Conservation (phyloP, 1,140 invertebrate genomes). For the Drosophila obscura region DNA sequence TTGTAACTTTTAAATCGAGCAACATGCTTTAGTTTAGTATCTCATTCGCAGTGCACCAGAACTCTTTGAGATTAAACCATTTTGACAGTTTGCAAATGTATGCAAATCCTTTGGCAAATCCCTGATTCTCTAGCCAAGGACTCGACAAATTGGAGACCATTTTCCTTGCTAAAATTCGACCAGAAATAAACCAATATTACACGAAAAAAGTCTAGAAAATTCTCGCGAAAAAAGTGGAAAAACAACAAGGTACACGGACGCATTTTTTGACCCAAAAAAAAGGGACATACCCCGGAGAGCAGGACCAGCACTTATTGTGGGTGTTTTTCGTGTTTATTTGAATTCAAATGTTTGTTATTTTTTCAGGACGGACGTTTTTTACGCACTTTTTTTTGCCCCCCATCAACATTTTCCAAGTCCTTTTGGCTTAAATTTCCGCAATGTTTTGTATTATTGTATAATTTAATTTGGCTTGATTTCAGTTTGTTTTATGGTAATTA, state of each 20-base stretch:
- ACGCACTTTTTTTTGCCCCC: slow-evolving; percentile 16
- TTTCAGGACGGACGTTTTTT: slow-evolving; percentile 33
- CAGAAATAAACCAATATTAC: slow-evolving; percentile 42
- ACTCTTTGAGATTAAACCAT: slow-evolving; percentile 32
- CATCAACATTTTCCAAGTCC: slow-evolving; percentile 35
- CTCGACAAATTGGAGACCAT: slow-evolving; percentile 36
- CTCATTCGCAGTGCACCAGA: slow-evolving; percentile 10
- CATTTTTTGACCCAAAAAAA: slow-evolving; percentile 78
- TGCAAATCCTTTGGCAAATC: slow-evolving; percentile 34
- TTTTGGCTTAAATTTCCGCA: slow-evolving; percentile 3
- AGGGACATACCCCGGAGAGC: slow-evolving; percentile 37
- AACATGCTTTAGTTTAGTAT: not conserved
- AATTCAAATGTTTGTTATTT: slow-evolving; percentile 80
- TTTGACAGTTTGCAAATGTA: slow-evolving; percentile 28
- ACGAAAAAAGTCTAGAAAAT: slow-evolving; percentile 31
- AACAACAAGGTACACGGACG: slow-evolving; percentile 50
- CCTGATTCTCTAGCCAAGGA: slow-evolving; percentile 40
- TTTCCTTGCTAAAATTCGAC: slow-evolving; percentile 34
- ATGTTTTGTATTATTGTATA: slow-evolving; percentile 28
- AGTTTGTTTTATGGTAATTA: slow-evolving; percentile 55
- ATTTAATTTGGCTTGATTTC: slow-evolving; percentile 39
- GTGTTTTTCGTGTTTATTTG: slow-evolving; percentile 64
- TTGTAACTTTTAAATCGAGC: not conserved
- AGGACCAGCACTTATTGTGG: slow-evolving; percentile 18
- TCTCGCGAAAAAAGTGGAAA: slow-evolving; percentile 14